Evolutionary conservation across 53 echinoderm and acorn worm genomes (phyloP).

Genomic region (Holothuria scabra): DNA sequence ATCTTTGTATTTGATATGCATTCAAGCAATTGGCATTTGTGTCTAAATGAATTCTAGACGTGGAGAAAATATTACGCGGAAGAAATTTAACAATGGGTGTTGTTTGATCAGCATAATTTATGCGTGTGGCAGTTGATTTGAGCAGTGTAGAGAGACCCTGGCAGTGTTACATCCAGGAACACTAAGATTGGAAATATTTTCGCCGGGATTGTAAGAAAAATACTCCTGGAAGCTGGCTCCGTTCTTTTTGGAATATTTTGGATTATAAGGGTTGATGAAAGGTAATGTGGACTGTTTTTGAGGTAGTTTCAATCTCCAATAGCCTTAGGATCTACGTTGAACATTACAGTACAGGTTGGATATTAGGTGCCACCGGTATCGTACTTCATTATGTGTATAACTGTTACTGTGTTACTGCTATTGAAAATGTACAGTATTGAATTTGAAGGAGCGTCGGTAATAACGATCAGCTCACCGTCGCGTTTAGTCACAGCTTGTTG

Average conservation of each 20-base stretch:
- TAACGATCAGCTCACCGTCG: too few species aligned
- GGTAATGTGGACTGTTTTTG: not conserved
- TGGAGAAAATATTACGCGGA: not conserved
- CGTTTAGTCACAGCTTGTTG: not conserved
- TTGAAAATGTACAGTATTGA: not conserved
- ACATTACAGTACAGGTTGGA: not conserved
- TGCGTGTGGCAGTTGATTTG: conserved; percentile 21
- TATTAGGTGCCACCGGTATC: not conserved
- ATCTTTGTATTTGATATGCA: too few species aligned
- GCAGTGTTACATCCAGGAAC: not conserved
- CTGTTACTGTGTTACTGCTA: too few species aligned
- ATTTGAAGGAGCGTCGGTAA: not conserved
- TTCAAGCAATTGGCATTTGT: too few species aligned
- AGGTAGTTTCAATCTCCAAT: too few species aligned
- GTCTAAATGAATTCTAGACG: too few species aligned
- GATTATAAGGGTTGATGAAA: conserved; percentile 26
- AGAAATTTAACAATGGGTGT: conserved; percentile 46
- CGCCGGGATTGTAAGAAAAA: conserved; percentile 33
- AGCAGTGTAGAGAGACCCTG: not conserved
- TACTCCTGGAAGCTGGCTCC: conserved; percentile 26
- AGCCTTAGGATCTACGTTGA: not conserved
- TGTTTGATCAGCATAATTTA: conserved; percentile 38
- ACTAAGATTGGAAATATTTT: conserved; percentile 23
- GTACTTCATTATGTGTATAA: too few species aligned
- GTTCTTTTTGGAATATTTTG: conserved; percentile 11